Evolutionary conservation across 2,888 invertebrate species (phyloP).

Genomic region (Camponotus fellah): DNA sequence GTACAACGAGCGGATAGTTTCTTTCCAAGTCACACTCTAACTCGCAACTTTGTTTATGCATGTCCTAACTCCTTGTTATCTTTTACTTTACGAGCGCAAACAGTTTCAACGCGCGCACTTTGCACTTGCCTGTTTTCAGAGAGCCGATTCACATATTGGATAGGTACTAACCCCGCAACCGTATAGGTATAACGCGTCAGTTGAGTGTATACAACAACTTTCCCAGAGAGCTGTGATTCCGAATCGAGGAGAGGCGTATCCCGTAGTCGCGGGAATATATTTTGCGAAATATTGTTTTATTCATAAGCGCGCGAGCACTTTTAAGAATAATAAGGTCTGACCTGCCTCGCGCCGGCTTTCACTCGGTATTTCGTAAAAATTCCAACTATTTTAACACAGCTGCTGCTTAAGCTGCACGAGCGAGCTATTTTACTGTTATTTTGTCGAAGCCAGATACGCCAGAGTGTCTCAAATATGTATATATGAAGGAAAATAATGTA

Average conservation of each 20-base stretch:
- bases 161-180: neutral
- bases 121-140: conserved; percentile 23
- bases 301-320: conserved; percentile 48
- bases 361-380: conserved; percentile 46
- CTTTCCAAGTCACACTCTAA: conserved; percentile 47
- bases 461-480: neutral
- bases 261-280: conserved; percentile 15
- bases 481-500: neutral
- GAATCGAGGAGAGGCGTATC: conserved; percentile 20
- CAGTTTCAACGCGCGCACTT: conserved; percentile 43
- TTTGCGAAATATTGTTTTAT: conserved; percentile 48
- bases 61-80: conserved; percentile 62
- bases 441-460: conserved; percentile 8
- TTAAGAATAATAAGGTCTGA: conserved; percentile 42
- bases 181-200: conserved; percentile 2
- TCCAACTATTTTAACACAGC: conserved; percentile 50
- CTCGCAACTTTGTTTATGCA: conserved; percentile 49
- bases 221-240: conserved; percentile 25
- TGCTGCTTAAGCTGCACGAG: conserved; percentile 44
- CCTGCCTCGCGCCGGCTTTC: conserved; percentile 29
- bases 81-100: conserved; percentile 56
- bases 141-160: conserved; percentile 23
- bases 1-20: conserved; percentile 24
- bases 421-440: neutral
- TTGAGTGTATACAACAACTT: conserved; percentile 19